Conservation (phyloP, 2,888 invertebrate species). For the Tinea semifulvella region DNA sequence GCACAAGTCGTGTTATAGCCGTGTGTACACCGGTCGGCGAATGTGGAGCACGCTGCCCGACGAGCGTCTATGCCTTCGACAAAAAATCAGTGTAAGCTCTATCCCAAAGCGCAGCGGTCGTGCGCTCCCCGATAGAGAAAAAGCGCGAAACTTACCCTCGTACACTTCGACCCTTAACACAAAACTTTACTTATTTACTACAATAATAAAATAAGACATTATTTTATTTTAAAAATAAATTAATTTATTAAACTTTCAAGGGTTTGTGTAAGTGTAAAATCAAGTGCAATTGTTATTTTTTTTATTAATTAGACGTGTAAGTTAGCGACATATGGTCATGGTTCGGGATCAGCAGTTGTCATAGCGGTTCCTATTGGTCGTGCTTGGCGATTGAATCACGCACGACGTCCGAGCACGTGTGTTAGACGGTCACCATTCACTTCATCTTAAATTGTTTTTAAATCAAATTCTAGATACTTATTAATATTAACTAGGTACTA, state of each 20-base stretch:
- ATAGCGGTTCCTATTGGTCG: slow-evolving; percentile 26
- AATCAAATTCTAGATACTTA: no score
- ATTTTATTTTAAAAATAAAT: not conserved
- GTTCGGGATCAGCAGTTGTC: slow-evolving; percentile 40
- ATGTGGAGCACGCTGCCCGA: slow-evolving; percentile 52
- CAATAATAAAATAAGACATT: not conserved
- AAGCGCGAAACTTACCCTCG: not conserved
- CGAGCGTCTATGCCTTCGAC: slow-evolving; percentile 54
- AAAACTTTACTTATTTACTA: not conserved
- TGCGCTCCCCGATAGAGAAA: slow-evolving; percentile 27
- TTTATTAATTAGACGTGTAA: slow-evolving; percentile 36
- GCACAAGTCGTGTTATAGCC: slow-evolving; percentile 7
- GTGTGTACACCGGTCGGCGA: slow-evolving; percentile 53
- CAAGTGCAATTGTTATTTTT: not conserved
- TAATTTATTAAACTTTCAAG: not conserved
- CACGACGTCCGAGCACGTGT: slow-evolving; percentile 42
- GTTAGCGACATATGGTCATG: slow-evolving; percentile 56
- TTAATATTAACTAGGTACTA: no score
- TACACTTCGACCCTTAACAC: not conserved
- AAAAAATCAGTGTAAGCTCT: slow-evolving; percentile 65
- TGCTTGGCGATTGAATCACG: slow-evolving; percentile 55
- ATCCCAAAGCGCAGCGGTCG: slow-evolving; percentile 52
- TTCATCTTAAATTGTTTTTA: slow-evolving; percentile 40
- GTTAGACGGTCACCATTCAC: slow-evolving; percentile 58
- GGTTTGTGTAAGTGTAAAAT: not conserved